Evolutionary conservation across 1,140 invertebrate genomes (phyloP).

Genomic region (Meloidogyne hapla): DNA sequence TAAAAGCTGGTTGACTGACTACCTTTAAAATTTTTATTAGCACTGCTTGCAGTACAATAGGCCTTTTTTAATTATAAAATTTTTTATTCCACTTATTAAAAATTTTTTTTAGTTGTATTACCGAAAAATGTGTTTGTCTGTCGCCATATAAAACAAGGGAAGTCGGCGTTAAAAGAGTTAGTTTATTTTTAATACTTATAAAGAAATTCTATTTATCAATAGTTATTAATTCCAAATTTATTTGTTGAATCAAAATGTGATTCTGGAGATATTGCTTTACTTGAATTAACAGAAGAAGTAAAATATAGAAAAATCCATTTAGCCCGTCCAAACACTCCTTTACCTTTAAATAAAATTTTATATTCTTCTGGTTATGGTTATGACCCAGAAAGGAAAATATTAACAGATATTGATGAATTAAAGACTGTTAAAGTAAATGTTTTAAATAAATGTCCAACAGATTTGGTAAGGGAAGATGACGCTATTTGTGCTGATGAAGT

Average conservation of each 20-base stretch:
- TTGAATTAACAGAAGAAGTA: neutral
- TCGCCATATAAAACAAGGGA: neutral
- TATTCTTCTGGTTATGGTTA: slow-evolving; percentile 15
- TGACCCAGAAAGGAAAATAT: neutral
- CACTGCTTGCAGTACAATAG: no score
- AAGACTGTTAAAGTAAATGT: neutral
- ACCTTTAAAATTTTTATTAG: no score
- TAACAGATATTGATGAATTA: neutral
- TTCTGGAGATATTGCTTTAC: slow-evolving; percentile 7
- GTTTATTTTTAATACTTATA: neutral
- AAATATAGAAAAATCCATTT: neutral
- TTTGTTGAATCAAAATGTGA: slow-evolving; percentile 7
- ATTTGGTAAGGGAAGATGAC: neutral
- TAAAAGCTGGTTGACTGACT: no score
- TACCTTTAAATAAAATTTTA: slow-evolving; percentile 4
- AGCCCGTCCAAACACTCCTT: neutral
- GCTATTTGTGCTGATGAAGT: slow-evolving; percentile 13
- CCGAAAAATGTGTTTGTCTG: neutral
- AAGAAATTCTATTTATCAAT: neutral
- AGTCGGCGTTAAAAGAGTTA: neutral
- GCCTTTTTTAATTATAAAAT: no score
- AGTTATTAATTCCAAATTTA: slow-evolving; percentile 16
- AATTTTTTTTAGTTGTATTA: neutral
- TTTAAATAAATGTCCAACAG: slow-evolving; percentile 6
- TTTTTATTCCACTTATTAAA: no score